Conservation (phyloP, 37 sponge, comb jelly and placozoan species). For the Oscarella lobularis region DNA sequence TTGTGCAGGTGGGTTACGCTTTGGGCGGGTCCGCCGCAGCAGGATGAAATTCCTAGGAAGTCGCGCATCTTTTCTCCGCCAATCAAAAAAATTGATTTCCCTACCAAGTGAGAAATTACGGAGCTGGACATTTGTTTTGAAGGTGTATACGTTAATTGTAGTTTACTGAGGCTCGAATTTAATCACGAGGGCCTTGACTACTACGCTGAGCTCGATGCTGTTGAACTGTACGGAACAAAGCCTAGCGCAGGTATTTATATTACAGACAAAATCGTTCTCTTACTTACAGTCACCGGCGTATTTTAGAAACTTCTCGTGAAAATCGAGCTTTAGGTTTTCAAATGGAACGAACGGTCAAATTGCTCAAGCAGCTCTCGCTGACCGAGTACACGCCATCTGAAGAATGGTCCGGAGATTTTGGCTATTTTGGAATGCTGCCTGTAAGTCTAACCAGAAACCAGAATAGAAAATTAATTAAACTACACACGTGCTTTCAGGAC, state of each 20-base stretch:
- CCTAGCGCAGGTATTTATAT: too few relatives aligned
- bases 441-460: slow-evolving; percentile 13
- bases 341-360: slow-evolving; percentile 10
- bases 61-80: slow-evolving; percentile 32
- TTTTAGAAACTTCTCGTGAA: too few relatives aligned
- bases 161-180: slow-evolving; percentile 50
- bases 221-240: slow-evolving; percentile 24
- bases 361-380: slow-evolving; percentile 23
- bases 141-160: slow-evolving; percentile 2
- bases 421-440: slow-evolving; percentile 24
- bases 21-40: slow-evolving; percentile 46
- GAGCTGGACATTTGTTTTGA: not conserved
- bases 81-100: slow-evolving; percentile 46
- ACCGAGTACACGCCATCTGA: slow-evolving; percentile 26
- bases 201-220: slow-evolving; percentile 64
- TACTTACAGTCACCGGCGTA: too few relatives aligned
- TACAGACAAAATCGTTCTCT: too few relatives aligned
- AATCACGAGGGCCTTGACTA: slow-evolving; percentile 40
- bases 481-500: too few relatives aligned
- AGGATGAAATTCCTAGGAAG: slow-evolving; percentile 1
- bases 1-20: slow-evolving; percentile 34
- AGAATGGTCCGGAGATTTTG: slow-evolving; percentile 28
- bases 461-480: too few relatives aligned
- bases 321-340: slow-evolving; percentile 14
- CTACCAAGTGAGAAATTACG: slow-evolving; percentile 31